Conservation (phyloP, 1,140 invertebrate genomes). For the Sminthurinus signatus region DNA sequence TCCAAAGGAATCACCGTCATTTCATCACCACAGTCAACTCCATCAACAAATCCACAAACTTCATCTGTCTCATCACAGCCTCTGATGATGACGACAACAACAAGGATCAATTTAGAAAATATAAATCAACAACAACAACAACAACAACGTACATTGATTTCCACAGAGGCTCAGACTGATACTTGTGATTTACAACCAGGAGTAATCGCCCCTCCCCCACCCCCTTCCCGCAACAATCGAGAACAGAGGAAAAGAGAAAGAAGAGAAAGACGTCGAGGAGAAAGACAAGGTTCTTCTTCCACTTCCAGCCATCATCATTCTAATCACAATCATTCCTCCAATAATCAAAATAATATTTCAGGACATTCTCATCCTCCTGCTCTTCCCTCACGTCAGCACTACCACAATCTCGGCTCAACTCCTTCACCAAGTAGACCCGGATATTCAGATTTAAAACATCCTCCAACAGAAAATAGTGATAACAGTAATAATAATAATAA, state of each 20-base stretch:
- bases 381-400: neutral
- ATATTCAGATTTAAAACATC: too few relatives aligned
- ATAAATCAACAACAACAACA: neutral
- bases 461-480: conserved; percentile 16
- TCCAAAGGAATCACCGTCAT: neutral
- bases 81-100: too few relatives aligned
- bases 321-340: neutral
- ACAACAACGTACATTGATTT: conserved; percentile 38
- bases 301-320: neutral
- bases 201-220: conserved; percentile 1
- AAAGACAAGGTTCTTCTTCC: neutral
- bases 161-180: conserved; percentile 46
- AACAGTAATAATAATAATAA: neutral
- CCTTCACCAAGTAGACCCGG: too few relatives aligned
- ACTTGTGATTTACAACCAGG: conserved; percentile 29
- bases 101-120: neutral
- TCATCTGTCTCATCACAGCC: too few relatives aligned
- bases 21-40: neutral
- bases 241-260: conserved; percentile 42
- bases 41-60: too few relatives aligned
- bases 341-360: too few relatives aligned
- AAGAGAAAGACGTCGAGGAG: conserved; percentile 33
- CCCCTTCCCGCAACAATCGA: conserved; percentile 28
- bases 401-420: neutral
- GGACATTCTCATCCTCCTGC: neutral